Evolutionary conservation across 2,888 invertebrate species (phyloP), one percentile per base, ranked within the genome.

Genomic region (Uloborus plumipes): DNA sequence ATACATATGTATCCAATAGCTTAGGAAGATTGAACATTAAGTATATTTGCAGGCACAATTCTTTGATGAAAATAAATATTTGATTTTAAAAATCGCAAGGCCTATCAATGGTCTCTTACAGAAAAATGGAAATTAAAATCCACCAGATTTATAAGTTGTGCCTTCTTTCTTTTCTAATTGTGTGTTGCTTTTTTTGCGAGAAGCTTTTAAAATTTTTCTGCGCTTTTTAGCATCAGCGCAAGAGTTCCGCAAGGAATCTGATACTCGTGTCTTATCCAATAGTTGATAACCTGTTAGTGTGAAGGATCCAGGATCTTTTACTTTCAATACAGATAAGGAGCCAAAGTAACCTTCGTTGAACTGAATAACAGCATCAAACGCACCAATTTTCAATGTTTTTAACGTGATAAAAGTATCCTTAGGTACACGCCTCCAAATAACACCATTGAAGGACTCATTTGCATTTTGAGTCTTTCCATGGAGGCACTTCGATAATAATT

Each of bases 401-500:
- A 39, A 39, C 1, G 39, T 11, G 11, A 39, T 9, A 39, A 39
- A 39, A 39, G 11, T 39, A 39, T 39, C 39, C 39, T 39, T 39
- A 39, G 39, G 39, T 11, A 39, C 39, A 39, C 39, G 39, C 39
- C 39, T 39, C 39, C 39, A 39, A 11, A 61, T 20, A 18, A 22
- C 16, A 1, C 61, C 22, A 13, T 61, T 61, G 18, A 61, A 61
- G 1, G 61, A 20, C 22, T 61, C 61, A 22, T 61, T 61, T 7
- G 61, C 61, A 61, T 61, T 61, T 61, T 61, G 61, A 15, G 61
- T 61, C 13, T 55, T 55, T 11, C 20, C n/a, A 6, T 55, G 55
- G 6, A 55, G 2, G 20, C 55, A 20, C 9, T 61, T 61, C 26
- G 22, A 20, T 13, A 61, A 7, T 6, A 61, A 14, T 61, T 61